A percentile compares a stretch with the other conserved stretches of the same genome.
Conservation (phyloP, 2,113 vertebrate species). For the Ceyx cyanopectus region DNA sequence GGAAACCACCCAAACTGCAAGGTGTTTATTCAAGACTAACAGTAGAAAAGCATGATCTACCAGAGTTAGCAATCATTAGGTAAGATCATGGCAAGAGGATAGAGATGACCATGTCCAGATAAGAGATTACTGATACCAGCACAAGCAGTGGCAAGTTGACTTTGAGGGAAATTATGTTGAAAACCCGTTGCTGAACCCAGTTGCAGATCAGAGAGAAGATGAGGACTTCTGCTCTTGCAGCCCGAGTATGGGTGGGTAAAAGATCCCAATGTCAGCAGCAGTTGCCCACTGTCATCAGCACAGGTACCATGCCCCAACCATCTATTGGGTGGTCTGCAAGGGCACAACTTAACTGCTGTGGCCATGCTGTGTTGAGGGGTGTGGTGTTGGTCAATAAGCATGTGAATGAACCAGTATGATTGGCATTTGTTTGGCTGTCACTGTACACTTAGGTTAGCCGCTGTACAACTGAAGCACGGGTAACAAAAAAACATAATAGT, state of each 20-base stretch:
- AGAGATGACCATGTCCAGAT: neutral
- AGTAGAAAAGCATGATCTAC: neutral
- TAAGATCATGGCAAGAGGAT: neutral
- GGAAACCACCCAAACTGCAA: neutral
- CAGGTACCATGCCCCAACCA: fast-evolving
- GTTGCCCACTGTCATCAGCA: neutral
- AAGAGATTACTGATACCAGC: neutral
- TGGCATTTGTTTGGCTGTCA: too few relatives aligned
- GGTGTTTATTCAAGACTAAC: neutral
- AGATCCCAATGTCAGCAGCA: neutral
- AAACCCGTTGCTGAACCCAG: neutral
- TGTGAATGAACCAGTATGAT: too few relatives aligned
- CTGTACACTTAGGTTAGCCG: too few relatives aligned
- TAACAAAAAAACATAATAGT: too few relatives aligned
- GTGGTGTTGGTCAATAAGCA: too few relatives aligned
- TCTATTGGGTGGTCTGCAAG: neutral
- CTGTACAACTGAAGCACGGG: too few relatives aligned
- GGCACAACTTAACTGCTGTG: neutral
- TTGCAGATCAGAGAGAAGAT: neutral
- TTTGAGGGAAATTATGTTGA: neutral
- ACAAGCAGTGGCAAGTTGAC: neutral
- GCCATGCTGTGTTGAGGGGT: neutral
- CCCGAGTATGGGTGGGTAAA: fast-evolving
- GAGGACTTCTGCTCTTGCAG: neutral
- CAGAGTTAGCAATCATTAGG: fast-evolving